These are phyloP conservation scores for Phainopepla nitens DNA, from an alignment of 2,113 vertebrate species.

Conservation along the genomic window DNA sequence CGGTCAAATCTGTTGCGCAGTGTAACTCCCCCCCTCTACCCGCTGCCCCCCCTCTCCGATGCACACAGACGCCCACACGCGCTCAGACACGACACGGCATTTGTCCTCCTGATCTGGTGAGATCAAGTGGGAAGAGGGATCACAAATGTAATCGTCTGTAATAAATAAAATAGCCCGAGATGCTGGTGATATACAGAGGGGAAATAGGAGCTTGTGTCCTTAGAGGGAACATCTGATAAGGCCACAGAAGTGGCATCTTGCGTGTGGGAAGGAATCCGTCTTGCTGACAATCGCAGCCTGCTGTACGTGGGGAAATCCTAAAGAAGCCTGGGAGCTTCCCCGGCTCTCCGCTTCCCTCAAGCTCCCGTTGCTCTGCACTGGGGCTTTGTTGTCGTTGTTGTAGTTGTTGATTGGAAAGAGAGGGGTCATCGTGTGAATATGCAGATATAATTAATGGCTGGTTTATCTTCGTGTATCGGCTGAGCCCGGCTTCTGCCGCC, in stretches of 20 bases:
- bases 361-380: background rate
- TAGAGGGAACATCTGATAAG: slow-evolving; percentile 50
- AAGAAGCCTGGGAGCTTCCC: slow-evolving; percentile 11
- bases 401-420: background rate
- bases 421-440: background rate
- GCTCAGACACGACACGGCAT: background rate
- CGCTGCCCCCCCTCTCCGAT: background rate
- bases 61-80: background rate
- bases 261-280: slow-evolving; percentile 32
- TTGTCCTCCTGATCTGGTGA: slow-evolving; percentile 21
- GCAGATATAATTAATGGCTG: background rate
- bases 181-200: background rate
- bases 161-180: slow-evolving; percentile 63
- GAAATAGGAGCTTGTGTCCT: slow-evolving; percentile 29
- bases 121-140: slow-evolving; percentile 58
- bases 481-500: background rate
- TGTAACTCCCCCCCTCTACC: background rate
- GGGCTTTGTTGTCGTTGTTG: background rate
- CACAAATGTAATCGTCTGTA: slow-evolving; percentile 57
- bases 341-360: background rate
- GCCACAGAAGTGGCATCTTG: slow-evolving; percentile 15
- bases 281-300: slow-evolving; percentile 37
- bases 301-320: slow-evolving; percentile 49
- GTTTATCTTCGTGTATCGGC: background rate
- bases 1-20: slow-evolving; percentile 11